Conservation (phyloP, 2,797 vertebrate genomes). For the Rhinichthys osculus region DNA sequence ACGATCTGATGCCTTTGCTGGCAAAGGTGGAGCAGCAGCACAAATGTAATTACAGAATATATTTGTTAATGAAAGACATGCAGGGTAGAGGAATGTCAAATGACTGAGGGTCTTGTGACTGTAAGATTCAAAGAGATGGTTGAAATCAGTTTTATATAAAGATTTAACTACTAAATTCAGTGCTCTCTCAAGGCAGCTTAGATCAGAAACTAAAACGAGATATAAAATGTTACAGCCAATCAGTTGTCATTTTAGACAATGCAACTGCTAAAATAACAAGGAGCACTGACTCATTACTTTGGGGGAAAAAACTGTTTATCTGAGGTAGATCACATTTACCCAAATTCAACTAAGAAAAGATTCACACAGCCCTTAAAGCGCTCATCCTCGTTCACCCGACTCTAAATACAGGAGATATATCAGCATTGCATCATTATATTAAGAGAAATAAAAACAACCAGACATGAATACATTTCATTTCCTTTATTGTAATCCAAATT, state of each 20-base stretch:
- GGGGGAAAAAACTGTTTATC: not conserved
- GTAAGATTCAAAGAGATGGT: not conserved
- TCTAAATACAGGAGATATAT: too few relatives aligned
- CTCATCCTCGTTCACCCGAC: not conserved
- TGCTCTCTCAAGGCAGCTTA: not conserved
- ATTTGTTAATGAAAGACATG: conserved; percentile 45
- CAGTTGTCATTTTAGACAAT: not conserved
- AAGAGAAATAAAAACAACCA: not conserved
- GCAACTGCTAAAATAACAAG: not conserved
- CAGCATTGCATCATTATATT: not conserved
- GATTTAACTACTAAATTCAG: not conserved
- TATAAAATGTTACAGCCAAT: not conserved
- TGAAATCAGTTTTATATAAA: conserved; percentile 4
- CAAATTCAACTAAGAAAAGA: not conserved
- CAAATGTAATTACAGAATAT: conserved; percentile 8
- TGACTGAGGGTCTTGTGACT: conserved; percentile 48
- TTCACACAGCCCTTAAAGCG: not conserved
- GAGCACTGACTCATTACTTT: not conserved
- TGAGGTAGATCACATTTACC: not conserved
- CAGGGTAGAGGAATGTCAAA: conserved; percentile 23
- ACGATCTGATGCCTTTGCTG: not conserved
- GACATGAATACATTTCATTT: conserved; percentile 34
- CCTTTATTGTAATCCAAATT: conserved; percentile 73
- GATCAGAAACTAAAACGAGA: not conserved
- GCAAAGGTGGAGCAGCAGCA: not conserved